Base-by-base conservation (phyloP, 1,140 invertebrate species). In the Limonius californicus region DNA sequence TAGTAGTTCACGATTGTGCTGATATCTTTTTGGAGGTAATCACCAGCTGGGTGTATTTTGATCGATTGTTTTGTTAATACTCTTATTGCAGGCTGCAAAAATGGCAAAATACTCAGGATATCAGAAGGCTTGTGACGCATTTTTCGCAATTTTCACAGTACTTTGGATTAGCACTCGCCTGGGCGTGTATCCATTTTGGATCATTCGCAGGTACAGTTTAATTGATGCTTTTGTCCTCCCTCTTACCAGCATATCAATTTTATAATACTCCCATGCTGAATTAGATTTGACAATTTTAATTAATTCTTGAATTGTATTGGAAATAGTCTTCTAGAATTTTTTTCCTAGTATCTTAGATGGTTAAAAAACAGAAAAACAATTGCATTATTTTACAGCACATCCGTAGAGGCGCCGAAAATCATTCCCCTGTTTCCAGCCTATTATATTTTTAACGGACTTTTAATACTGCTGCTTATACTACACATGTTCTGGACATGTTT, bases 401-500 rank as follows among this genome's bases (percentile, higher is more conserved):
- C 88, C 23, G 87, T 96, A 74, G 85, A 92, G 63, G 92, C 94
- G 32, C 89, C 91, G 35, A 85, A 85, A 76, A 84, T 95, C 68
- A 80, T 94, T 54, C 89, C 92, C 50, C 91, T 94, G 87, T 97
- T 97, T 77, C 89, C 94, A 53, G 94, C 94, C 7, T 97, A 97
- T 80, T 97, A 96, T 75, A 92, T 98, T 69, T 98, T 98, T 80
- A 98, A 98, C 78, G 82, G 85, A 59, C 80, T 99, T 67, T 19
- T 62, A 11, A 11, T 62, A 7, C 18, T 92, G 63, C 81, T 99
- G 59, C 83, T 98, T 62, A 74, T 88, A 21, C 84, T 99, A 14
- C 96, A 99, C 77, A 81, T 95, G 30, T 89, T 97, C 70, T 99
- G 97, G 97, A 98, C 95, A 0, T 94, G 89, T 77, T 85, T 97